Conservation (phyloP, 2,113 vertebrate species). For the Prinia subflava region DNA sequence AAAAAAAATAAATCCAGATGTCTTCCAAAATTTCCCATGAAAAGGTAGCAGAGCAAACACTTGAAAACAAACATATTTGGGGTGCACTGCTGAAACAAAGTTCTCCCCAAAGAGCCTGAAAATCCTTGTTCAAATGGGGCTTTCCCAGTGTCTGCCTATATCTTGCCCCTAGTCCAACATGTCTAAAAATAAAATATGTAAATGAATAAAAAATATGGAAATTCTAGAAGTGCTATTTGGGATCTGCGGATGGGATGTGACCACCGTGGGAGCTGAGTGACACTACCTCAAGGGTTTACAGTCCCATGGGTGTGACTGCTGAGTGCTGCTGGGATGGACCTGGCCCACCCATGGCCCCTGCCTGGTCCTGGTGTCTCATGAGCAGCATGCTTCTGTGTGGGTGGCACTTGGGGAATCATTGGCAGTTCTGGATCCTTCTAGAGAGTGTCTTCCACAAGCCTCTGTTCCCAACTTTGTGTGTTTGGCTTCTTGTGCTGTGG, state of each 20-base stretch:
- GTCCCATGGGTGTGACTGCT: background rate
- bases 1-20: background rate
- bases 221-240: background rate
- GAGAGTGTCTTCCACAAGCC: background rate
- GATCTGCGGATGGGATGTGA: background rate
- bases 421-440: background rate
- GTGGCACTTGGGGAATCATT: fast-evolving
- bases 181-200: background rate
- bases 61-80: background rate
- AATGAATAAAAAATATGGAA: background rate
- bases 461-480: background rate
- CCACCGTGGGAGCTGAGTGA: background rate
- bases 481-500: background rate
- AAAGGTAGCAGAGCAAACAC: background rate
- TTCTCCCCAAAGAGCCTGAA: background rate
- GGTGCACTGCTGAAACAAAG: background rate
- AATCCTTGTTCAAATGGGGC: background rate
- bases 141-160: background rate
- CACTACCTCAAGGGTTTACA: background rate
- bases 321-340: background rate
- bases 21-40: background rate
- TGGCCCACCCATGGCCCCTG: background rate
- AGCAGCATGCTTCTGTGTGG: background rate
- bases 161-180: background rate
- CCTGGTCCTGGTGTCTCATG: fast-evolving